Conservation (phyloP, 2,113 vertebrate genomes). For the Platysternon megacephalum region DNA sequence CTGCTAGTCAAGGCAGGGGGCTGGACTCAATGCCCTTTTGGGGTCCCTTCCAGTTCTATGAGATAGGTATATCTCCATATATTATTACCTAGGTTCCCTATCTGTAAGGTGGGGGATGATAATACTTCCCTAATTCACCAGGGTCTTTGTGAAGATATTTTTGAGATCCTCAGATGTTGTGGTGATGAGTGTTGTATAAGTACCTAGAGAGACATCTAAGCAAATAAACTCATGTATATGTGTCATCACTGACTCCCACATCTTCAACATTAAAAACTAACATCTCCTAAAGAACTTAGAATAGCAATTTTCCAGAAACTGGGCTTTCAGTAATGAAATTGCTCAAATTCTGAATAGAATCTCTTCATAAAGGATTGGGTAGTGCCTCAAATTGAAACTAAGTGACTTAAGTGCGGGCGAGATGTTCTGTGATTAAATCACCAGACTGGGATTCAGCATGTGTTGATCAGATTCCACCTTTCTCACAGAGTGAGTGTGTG, state of each 20-base stretch:
- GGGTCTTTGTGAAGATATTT: neutral
- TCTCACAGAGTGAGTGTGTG: neutral
- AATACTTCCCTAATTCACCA: neutral
- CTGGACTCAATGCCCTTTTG: no score
- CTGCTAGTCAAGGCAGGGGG: no score
- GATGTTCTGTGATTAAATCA: neutral
- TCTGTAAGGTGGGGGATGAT: neutral
- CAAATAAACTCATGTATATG: accelerated
- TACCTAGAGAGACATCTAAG: neutral
- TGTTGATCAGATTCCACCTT: neutral
- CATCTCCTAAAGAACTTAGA: neutral
- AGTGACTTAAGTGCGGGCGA: neutral
- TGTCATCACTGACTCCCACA: accelerated
- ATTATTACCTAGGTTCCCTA: neutral
- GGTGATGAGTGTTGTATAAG: neutral
- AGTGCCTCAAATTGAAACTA: neutral
- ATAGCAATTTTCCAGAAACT: neutral
- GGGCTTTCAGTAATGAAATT: neutral
- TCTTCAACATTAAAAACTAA: neutral
- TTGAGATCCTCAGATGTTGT: neutral
- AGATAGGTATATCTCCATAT: no score
- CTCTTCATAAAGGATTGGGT: neutral
- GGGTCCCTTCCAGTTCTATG: no score
- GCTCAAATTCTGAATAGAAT: neutral
- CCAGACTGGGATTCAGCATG: neutral